Percentiles rank a stretch among this genome's conserved stretches.
Evolutionary conservation across 2,113 vertebrate genomes (phyloP).

Genomic region (Seriola rivoliana): DNA sequence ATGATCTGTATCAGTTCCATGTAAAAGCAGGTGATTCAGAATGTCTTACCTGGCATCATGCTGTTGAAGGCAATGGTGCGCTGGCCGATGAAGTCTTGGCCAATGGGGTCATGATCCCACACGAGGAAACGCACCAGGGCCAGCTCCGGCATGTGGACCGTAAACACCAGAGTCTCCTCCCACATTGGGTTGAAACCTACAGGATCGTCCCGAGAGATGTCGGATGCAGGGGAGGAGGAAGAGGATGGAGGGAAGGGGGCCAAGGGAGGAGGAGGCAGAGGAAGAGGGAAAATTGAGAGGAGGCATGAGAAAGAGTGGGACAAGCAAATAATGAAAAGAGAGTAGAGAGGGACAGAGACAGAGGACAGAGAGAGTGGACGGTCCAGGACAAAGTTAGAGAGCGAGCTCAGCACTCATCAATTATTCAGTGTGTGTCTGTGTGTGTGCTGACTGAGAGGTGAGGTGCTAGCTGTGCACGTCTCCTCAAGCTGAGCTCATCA

Average conservation of each 20-base stretch:
- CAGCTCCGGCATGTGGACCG: conserved; percentile 93
- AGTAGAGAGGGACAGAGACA: neutral
- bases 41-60: conserved; percentile 92
- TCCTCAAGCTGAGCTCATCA: conserved; percentile 61
- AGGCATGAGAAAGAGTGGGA: neutral
- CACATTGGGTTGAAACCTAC: conserved; percentile 98
- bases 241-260: too few relatives aligned
- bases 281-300: neutral
- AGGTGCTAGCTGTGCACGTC: conserved; percentile 50
- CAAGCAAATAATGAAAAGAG: conserved; percentile 1
- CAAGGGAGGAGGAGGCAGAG: neutral
- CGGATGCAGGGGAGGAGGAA: too few relatives aligned
- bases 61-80: conserved; percentile 95
- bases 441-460: conserved; percentile 41
- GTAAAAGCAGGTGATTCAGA: neutral
- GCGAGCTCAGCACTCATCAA: conserved; percentile 65
- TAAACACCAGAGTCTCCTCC: conserved; percentile 97
- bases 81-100: conserved; percentile 97
- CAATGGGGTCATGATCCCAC: conserved; percentile 99
- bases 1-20: neutral
- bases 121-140: conserved; percentile 95
- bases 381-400: conserved; percentile 27
- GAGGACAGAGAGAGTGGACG: conserved; percentile 27
- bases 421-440: conserved; percentile 64
- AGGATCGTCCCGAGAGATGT: neutral